Evolutionary conservation across 2,113 vertebrate genomes (phyloP), one percentile per base, ranked within the genome.

Genomic region (Noturus placidus): DNA sequence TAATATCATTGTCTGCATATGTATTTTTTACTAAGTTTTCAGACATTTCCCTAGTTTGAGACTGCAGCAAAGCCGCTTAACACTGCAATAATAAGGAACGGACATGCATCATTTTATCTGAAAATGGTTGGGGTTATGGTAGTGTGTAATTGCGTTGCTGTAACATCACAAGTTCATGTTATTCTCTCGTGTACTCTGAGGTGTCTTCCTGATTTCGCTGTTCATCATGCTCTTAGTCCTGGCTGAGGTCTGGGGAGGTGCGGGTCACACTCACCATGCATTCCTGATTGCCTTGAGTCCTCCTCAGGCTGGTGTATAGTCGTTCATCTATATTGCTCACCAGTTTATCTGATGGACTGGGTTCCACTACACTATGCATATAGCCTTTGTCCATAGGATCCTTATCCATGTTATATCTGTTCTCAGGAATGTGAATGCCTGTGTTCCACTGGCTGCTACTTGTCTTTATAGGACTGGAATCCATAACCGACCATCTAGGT

Each of bases 261-360:
- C 65, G 90, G n/a, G 92, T 89, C 77, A 92, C 86, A 0, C 90
- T 86, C 1, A 94, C 89, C 22, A 83, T 83, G 0, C 57, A 52
- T 78, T 94, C 92, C 0, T 83, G 87, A 42, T 85, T 91, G 63
- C 82, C 89, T 82, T 86, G 91, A 63, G 87, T 85, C 4, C 89
- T 86, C 67, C 92, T 92, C 83, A 95, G 89, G 69, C 88, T 27
- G 0, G 92, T 72, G 22, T 94, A 95, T 25, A 96, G 92, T 88
- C 94, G 91, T 59, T 96, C 95, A 8, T 95, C 93, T 85, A 96
- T 89, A 25, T 90, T 91, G 38, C 14, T 83, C 0, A 52, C 91
- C 90, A 95, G 87, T 91, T 96, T 96, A 84, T 95, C 94, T 14
- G 92, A 78, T 63, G 94, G 91, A 70, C 87, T 91, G 79, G 86